These are phyloP conservation scores for Hyles vespertilio DNA, from an alignment of 1,140 invertebrate genomes.

Conservation along the genomic window DNA sequence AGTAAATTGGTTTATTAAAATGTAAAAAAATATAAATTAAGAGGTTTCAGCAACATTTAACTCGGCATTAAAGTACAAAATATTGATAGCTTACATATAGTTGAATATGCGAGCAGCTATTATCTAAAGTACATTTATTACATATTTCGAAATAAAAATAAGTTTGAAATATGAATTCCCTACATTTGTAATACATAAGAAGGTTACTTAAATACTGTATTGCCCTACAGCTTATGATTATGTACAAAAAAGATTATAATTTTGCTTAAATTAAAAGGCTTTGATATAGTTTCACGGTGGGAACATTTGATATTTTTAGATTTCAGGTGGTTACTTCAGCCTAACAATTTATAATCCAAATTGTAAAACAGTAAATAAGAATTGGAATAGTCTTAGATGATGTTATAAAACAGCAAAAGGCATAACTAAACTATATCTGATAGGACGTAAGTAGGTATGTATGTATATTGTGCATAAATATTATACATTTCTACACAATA, in stretches of 20 bases:
- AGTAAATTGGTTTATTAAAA: constrained; percentile 49
- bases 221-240: constrained; percentile 18
- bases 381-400: background rate
- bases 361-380: constrained; percentile 2
- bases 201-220: constrained; percentile 9
- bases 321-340: constrained; percentile 63
- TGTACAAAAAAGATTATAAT: constrained; percentile 27
- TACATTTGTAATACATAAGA: background rate
- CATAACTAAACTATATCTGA: constrained; percentile 3
- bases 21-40: constrained; percentile 66
- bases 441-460: background rate
- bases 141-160: background rate
- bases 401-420: constrained; percentile 2
- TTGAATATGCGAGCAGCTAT: background rate
- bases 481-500: background rate
- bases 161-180: no score
- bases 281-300: constrained; percentile 65
- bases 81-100: background rate
- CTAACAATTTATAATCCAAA: constrained; percentile 17
- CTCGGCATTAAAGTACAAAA: background rate
- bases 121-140: constrained; percentile 2
- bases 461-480: constrained; percentile 8
- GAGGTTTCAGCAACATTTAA: constrained; percentile 9
- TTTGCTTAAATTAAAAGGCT: constrained; percentile 56
- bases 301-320: constrained; percentile 63